phyloP scores from a whole-genome alignment of 2,797 vertebrate genomes.

The Helarctos malayanus region DNA sequence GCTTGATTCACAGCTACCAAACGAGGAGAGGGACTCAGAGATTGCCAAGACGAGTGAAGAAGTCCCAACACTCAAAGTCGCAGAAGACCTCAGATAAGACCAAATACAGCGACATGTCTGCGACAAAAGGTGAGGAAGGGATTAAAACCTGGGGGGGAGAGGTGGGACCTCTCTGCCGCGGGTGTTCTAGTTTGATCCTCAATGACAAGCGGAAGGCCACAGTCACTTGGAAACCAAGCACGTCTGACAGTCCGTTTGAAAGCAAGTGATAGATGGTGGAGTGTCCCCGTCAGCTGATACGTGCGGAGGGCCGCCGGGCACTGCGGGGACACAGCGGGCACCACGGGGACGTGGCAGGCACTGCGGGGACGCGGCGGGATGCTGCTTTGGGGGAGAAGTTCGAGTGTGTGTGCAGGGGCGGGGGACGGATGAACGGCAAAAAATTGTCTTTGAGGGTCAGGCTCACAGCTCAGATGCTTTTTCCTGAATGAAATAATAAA shows the following conservation, averaged over 20 bases:
- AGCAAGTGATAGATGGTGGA: background rate
- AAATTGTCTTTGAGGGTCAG: background rate
- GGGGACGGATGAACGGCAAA: accelerated
- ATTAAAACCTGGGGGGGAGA: accelerated
- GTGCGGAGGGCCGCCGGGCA: background rate
- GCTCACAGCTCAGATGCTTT: background rate
- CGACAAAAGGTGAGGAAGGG: background rate
- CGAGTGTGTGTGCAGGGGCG: accelerated
- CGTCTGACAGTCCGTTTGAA: background rate
- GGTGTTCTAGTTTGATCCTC: background rate
- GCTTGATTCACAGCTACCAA: background rate
- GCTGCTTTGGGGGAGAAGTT: accelerated
- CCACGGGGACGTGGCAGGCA: too few species aligned
- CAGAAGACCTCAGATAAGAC: background rate
- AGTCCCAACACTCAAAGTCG: background rate
- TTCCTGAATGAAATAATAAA: background rate
- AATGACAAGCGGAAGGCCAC: background rate
- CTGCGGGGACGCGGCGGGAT: background rate
- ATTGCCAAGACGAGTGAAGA: accelerated
- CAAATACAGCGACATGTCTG: accelerated
- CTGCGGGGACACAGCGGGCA: accelerated
- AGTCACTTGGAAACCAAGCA: background rate
- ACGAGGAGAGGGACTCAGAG: background rate
- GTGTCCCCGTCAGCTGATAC: accelerated
- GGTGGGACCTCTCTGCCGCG: background rate